Percentiles rank a stretch among this genome's conserved stretches.
Conservation (phyloP, 2,888 invertebrate species). For the Esperia sulphurella region DNA sequence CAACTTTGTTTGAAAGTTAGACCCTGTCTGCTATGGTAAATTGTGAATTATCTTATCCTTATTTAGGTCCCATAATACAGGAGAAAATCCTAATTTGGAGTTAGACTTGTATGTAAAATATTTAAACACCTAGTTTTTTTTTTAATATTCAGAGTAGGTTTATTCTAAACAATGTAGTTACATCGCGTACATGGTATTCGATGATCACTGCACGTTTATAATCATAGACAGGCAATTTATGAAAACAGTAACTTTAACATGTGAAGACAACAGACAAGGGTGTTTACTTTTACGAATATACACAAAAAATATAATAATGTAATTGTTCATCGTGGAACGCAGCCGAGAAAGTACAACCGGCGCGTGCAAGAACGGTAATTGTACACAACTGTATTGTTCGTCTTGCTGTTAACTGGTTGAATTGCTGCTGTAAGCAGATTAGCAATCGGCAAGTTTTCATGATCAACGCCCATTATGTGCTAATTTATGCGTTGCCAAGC, state of each 20-base stretch:
- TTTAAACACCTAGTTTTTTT: too few species aligned
- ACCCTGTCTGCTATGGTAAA: too few species aligned
- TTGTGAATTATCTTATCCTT: too few species aligned
- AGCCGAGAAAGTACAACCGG: conserved; percentile 54
- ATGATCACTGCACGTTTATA: not conserved
- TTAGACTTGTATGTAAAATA: too few species aligned
- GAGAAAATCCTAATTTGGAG: too few species aligned
- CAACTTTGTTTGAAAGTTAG: too few species aligned
- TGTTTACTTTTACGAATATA: conserved; percentile 57
- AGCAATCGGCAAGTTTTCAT: not conserved
- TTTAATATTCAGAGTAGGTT: too few species aligned
- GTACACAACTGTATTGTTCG: conserved; percentile 42
- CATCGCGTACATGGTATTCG: too few species aligned
- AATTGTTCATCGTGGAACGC: conserved; percentile 59
- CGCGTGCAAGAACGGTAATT: conserved; percentile 61
- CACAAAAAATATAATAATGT: conserved; percentile 57
- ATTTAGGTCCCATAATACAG: too few species aligned
- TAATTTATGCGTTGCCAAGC: not conserved
- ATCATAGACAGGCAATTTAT: not conserved
- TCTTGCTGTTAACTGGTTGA: not conserved
- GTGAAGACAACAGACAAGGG: conserved; percentile 15
- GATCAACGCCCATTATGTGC: not conserved
- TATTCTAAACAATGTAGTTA: too few species aligned
- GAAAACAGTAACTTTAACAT: not conserved
- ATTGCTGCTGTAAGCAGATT: conserved; percentile 1